Evolutionary conservation across 2,888 invertebrate species (phyloP), one percentile per base, ranked within the genome.

Genomic region (Baronia brevicornis): DNA sequence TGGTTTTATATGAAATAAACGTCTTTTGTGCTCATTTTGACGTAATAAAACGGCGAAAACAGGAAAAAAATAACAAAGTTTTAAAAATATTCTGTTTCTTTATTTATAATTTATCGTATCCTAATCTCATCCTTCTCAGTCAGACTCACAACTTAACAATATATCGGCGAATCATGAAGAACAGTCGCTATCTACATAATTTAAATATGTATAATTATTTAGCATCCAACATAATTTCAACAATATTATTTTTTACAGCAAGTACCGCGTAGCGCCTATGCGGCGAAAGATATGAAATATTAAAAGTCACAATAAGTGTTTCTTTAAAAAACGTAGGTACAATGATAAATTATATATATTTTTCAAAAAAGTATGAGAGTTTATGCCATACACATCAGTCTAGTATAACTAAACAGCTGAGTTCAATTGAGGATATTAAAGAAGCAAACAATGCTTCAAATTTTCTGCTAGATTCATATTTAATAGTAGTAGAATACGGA

Each of bases 61-160:
- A n/a, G n/a, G n/a, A n/a, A 64, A 53, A 44, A 68, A 69, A 68
- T 44, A 38, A 41, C 50, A 23, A 31, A 19, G 38, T 44, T 51
- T 64, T 69, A 78, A 80, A 80, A 80, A 80, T 79, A 79, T 77
- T 68, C 70, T 74, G 70, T 74, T 79, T 65, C 52, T 68, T 80
- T 77, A 79, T 79, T 78, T 65, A 77, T 77, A 75, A 74, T 77
- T 75, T 73, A 75, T 70, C 60, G 52, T 78, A 68, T 48, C 60
- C 71, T 71, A 75, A 66, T 63, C 62, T 70, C 77, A 70, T 74
- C 60, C 73, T 59, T 65, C 65, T 66, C 73, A 67, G 64, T 69
- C 71, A 65, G 60, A 62, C 66, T 62, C 64, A 65, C 67, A 63
- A 62, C 58, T 54, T 41, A 54, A 53, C 48, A 60, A 51, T 44